Evolutionary conservation across 2,888 invertebrate species (phyloP).

Genomic region (Girardia tigrina): DNA sequence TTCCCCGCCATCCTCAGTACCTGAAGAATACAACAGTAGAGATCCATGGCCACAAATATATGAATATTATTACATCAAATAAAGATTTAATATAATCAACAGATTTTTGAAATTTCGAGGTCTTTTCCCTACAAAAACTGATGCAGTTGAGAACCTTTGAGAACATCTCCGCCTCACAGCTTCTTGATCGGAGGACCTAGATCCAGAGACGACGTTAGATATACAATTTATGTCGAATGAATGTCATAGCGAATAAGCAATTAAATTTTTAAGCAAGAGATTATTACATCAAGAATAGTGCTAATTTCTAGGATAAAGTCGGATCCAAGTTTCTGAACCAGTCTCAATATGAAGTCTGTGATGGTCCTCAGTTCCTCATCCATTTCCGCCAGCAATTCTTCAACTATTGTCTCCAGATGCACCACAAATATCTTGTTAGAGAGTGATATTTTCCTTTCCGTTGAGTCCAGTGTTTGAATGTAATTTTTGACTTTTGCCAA

Average conservation of each 20-base stretch:
- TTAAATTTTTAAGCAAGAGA: too few relatives aligned
- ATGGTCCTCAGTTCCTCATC: neutral
- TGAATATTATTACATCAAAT: too few relatives aligned
- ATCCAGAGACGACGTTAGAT: too few relatives aligned
- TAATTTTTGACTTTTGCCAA: neutral
- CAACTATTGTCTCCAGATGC: neutral
- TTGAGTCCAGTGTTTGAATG: neutral
- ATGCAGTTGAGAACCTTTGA: neutral
- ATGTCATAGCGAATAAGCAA: too few relatives aligned
- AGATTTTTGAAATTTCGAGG: neutral
- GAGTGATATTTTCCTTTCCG: neutral
- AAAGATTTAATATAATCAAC: neutral
- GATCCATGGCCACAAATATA: too few relatives aligned
- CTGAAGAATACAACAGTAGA: neutral
- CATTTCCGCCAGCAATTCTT: neutral
- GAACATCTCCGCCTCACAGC: neutral
- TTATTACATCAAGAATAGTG: neutral
- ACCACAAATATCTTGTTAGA: neutral
- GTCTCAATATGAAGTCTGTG: neutral
- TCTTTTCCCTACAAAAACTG: neutral
- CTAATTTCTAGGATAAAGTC: neutral
- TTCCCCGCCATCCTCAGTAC: neutral
- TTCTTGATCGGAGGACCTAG: neutral
- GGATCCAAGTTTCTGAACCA: neutral
- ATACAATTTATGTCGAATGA: too few relatives aligned